A percentile compares a stretch with the other conserved stretches of the same genome.
phyloP scores from a whole-genome alignment of 1,140 invertebrate genomes.

The Cephus cinctus region DNA sequence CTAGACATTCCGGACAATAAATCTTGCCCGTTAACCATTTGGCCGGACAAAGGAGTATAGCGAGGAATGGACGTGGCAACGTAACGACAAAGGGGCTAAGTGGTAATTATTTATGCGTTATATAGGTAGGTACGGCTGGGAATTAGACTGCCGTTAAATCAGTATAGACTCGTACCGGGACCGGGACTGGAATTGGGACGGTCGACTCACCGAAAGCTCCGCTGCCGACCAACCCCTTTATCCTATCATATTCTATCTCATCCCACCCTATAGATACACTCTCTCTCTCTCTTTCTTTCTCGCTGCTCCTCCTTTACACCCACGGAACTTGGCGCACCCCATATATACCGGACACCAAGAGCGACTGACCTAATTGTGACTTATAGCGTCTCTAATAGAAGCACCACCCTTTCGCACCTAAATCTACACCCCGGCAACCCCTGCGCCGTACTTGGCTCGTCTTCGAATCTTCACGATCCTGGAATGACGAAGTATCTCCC shows the following conservation, averaged over 20 bases:
- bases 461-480: no score
- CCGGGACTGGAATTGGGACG: not conserved
- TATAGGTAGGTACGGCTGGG: slow-evolving; percentile 19
- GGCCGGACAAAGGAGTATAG: slow-evolving; percentile 28
- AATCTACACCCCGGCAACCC: no score
- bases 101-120: slow-evolving; percentile 50
- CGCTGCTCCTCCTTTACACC: no score
- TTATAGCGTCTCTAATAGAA: slow-evolving; percentile 46
- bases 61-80: slow-evolving; percentile 19
- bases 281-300: no score
- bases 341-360: slow-evolving; percentile 21
- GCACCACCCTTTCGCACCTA: slow-evolving; percentile 20
- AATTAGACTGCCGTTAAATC: slow-evolving; percentile 45
- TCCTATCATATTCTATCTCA: no score
- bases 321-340: slow-evolving; percentile 33
- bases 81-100: slow-evolving; percentile 41
- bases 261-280: no score
- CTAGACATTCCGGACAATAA: slow-evolving; percentile 32
- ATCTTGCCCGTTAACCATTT: slow-evolving; percentile 36
- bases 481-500: no score
- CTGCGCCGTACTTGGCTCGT: no score
- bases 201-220: no score
- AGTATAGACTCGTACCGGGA: slow-evolving; percentile 30
- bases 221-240: no score
- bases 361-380: slow-evolving; percentile 51